These are phyloP conservation scores for Phodopus roborovskii DNA, from an alignment of 2,113 vertebrate species.

Conservation along the genomic window DNA sequence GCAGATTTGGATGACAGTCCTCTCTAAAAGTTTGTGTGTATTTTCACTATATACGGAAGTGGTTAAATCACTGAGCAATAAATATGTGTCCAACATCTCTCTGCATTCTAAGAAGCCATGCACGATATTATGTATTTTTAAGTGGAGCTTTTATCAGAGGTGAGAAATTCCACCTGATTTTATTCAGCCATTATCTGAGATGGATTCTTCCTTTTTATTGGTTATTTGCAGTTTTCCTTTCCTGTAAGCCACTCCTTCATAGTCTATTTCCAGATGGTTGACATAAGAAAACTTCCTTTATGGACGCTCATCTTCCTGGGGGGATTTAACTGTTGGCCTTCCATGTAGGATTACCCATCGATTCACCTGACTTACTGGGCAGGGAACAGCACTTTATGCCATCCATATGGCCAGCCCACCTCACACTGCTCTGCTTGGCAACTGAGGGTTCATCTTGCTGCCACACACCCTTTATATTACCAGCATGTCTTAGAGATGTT, in stretches of 20 bases:
- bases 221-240: not conserved
- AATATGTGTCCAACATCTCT: not conserved
- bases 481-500: not conserved
- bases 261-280: not conserved
- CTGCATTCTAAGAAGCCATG: not conserved
- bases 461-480: fast-evolving
- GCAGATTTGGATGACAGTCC: not conserved
- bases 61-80: not conserved
- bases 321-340: not conserved
- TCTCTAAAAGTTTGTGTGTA: not conserved
- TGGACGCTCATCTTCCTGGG: not conserved
- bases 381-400: fast-evolving
- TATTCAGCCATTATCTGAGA: not conserved
- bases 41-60: not conserved
- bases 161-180: not conserved
- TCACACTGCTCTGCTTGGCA: not conserved
- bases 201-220: not conserved
- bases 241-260: not conserved
- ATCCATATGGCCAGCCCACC: not conserved
- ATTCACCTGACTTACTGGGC: too few relatives aligned
- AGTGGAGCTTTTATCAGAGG: not conserved
- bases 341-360: not conserved
- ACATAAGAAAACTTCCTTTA: not conserved
- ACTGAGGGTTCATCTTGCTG: not conserved
- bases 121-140: not conserved